Base-by-base conservation (phyloP, 2,113 vertebrate species). In the Phyllopteryx taeniolatus region DNA sequence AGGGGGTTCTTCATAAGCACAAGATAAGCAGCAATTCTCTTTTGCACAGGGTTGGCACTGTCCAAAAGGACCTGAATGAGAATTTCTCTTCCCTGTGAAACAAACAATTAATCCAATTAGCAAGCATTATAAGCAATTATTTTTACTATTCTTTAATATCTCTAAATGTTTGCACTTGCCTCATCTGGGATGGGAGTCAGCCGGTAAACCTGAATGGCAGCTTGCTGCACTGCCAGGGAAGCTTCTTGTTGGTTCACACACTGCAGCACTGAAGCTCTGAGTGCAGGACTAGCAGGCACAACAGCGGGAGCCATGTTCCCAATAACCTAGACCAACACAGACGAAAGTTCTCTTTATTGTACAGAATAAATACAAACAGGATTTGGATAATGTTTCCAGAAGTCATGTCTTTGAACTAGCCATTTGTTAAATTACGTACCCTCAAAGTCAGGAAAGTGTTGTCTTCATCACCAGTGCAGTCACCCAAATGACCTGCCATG, bases 231-330 rank as follows among this genome's bases (percentile, higher is more conserved):
- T 9, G 86, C 75, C 15, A 74, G 74, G 0, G 95, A 91, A 47
- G 94, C 88, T 22, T 79, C 85, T 64, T 89, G 83, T 20, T 92
- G 92, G 85, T 88, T 89, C 72, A 96, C 83, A 69, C 97, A 99
- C 11, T 88, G 87, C 75, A 94, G 90, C 35, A 99, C 78, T 2
- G 88, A 83, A 31, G 90, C 85, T 75, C 89, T 96, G 72, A 98
- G 85, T 22, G 39, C 85, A 47, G 95, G 93, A 68, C 90, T 91
- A 51, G 93, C 85, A 27, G 82, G 73, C 42, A 94, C 90, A 83
- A 99, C 77, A 60, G 93, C 92, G 62, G 84, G 88, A 43, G 95
- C 96, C 94, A 96, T 97, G 83, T 97, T 98, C 89, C 96, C 96
- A 91, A 96, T 92, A 73, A 95, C 93, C 96, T 99, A 79, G 33